These are phyloP conservation scores for Polymixis flavicincta DNA, from an alignment of 2,888 invertebrate genomes.

Conservation along the genomic window DNA sequence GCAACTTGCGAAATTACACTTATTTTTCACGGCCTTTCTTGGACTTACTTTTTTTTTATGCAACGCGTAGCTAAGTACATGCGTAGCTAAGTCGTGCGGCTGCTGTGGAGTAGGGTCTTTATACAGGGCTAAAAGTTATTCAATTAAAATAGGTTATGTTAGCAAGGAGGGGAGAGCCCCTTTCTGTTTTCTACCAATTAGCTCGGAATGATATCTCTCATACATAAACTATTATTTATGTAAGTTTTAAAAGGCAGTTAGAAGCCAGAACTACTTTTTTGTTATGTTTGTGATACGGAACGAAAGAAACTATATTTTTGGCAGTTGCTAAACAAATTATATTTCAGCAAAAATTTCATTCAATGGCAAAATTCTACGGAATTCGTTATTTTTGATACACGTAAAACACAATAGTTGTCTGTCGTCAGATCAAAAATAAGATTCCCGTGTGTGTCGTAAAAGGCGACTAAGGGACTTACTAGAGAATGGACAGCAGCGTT, in stretches of 20 bases:
- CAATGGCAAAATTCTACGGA: no score
- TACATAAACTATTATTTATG: neutral
- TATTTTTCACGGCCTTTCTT: no score
- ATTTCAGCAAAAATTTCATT: neutral
- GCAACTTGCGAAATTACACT: neutral
- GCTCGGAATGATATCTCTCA: neutral
- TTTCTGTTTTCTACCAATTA: neutral
- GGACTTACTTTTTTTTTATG: neutral
- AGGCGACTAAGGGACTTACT: no score
- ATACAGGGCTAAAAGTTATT: constrained; percentile 10
- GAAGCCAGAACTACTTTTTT: neutral
- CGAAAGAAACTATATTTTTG: neutral
- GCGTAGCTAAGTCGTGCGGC: neutral
- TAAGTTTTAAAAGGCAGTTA: neutral
- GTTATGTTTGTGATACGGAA: neutral
- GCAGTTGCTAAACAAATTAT: neutral
- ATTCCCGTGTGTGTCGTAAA: no score
- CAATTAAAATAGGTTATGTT: constrained; percentile 18
- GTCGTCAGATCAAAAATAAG: neutral
- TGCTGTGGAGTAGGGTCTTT: neutral
- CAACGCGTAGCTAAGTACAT: neutral
- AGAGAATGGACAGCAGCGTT: no score
- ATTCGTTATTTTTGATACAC: neutral
- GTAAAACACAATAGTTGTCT: neutral
- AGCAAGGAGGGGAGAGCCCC: neutral